Base-by-base conservation (phyloP, 2,113 vertebrate genomes). In the Mustela nigripes region DNA sequence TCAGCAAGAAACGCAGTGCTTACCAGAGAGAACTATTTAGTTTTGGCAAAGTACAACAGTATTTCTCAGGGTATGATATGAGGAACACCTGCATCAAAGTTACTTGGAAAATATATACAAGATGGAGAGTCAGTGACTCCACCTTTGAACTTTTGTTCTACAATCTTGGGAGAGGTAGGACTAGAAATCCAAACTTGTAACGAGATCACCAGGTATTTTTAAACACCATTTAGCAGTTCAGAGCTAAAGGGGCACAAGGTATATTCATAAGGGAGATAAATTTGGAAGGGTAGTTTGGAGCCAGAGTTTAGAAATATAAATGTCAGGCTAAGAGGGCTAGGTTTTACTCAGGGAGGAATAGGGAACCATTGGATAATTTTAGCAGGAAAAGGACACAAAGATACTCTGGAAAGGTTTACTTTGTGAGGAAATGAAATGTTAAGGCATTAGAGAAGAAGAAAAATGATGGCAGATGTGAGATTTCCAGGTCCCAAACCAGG, bases 301-400 rank as follows among this genome's bases (percentile, higher is more conserved):
- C 24, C 58, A 84, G 36, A 88, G 19, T 81, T 91, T 71, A 63
- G 24, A 92, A 95, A 63, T 91, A 60, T 42, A 89, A 95, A 94
- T 96, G 78, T 36, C 14, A 76, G 18, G 3, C 56, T 88, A 90
- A 84, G 50, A 94, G 50, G 26, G 62, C 87, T 91, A 53, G 82
- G 21, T 62, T 94, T 67, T 94, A 76, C 84, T 97, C 81, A 89
- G 1, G 67, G 42, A 91, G 71, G 1, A 80, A 50, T 76, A 10
- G 36, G 82, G 8, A 67, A n/a, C 11, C 15, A 60, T 36, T 92
- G 53, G 53, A 67, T 87, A 89, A 42, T 53, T 94, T 94, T 91
- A 81, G 63, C 31, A 76, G 85, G 28, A 76, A 76, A 88, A 85
- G 33, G 11, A 18, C 11, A 45, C 45, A 71, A 87, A 82, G 56